These are phyloP conservation scores for Colius striatus DNA, from an alignment of 2,113 vertebrate species.

Conservation along the genomic window DNA sequence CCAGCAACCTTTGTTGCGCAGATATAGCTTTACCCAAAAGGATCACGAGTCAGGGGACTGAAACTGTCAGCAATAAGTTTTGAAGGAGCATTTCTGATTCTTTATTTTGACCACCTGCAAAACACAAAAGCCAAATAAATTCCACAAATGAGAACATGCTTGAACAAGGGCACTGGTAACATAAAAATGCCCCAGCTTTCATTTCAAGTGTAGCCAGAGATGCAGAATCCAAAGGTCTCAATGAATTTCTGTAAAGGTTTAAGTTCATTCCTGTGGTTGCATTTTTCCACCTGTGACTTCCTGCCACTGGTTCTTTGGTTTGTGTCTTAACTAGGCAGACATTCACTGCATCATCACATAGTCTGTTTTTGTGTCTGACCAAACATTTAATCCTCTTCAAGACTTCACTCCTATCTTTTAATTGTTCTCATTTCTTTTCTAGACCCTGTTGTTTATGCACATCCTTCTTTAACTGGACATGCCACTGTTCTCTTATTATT, in stretches of 20 bases:
- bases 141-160: not conserved
- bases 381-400: not conserved
- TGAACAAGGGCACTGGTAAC: not conserved
- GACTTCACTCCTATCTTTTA: not conserved
- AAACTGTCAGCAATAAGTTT: not conserved
- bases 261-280: not conserved
- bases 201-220: not conserved
- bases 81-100: not conserved
- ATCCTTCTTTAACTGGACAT: not conserved
- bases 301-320: not conserved
- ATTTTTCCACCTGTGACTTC: not conserved
- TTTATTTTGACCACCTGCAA: not conserved
- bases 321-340: not conserved
- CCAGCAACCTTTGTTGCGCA: not conserved
- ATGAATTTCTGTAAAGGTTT: not conserved
- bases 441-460: not conserved
- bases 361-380: not conserved
- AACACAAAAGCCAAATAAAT: not conserved
- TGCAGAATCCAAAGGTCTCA: not conserved
- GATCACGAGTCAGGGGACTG: not conserved
- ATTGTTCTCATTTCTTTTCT: not conserved
- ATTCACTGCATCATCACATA: not conserved
- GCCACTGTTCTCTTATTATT: not conserved
- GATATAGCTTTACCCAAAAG: not conserved
- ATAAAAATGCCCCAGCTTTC: not conserved